These are phyloP conservation scores for Danaus plexippus DNA, from an alignment of 1,140 invertebrate genomes.

Conservation along the genomic window DNA sequence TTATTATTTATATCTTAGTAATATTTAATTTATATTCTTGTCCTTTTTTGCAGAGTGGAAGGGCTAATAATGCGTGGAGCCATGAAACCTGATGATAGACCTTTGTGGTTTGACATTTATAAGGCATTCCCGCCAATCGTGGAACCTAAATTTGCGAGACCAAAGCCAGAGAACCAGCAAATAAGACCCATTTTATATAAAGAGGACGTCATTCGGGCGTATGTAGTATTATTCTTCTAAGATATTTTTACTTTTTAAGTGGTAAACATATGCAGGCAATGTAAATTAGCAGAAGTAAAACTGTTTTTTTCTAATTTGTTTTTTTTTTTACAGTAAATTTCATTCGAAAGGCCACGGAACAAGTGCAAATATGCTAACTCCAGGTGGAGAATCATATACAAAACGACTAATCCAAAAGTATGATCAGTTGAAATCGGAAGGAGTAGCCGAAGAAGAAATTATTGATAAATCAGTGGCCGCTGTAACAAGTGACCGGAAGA, in stretches of 20 bases:
- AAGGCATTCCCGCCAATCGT: conserved; percentile 87
- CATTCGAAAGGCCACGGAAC: conserved; percentile 72
- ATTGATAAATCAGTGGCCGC: conserved; percentile 42
- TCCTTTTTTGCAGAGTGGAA: conserved; percentile 75
- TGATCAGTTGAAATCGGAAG: conserved; percentile 68
- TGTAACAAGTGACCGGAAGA: conserved; percentile 30
- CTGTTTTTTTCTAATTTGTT: no score
- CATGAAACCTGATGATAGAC: conserved; percentile 82
- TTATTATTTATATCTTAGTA: neutral
- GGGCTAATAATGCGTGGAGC: conserved; percentile 83
- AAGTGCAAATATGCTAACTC: conserved; percentile 67
- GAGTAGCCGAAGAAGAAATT: conserved; percentile 65
- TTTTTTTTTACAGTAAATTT: conserved; percentile 72
- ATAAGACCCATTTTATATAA: conserved; percentile 84
- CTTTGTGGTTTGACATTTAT: conserved; percentile 93
- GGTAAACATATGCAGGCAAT: no score
- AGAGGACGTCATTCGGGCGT: conserved; percentile 91
- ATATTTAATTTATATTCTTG: conserved; percentile 4
- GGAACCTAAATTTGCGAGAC: conserved; percentile 81
- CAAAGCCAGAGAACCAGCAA: conserved; percentile 67
- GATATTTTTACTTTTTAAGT: no score
- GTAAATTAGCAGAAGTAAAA: neutral
- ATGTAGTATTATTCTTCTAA: conserved; percentile 51
- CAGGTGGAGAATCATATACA: conserved; percentile 66
- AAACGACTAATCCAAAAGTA: conserved; percentile 76